A percentile compares a stretch with the other conserved stretches of the same genome.
These are phyloP conservation scores for Salvelinus fontinalis DNA, from an alignment of 2,113 vertebrate genomes.

Conservation along the genomic window DNA sequence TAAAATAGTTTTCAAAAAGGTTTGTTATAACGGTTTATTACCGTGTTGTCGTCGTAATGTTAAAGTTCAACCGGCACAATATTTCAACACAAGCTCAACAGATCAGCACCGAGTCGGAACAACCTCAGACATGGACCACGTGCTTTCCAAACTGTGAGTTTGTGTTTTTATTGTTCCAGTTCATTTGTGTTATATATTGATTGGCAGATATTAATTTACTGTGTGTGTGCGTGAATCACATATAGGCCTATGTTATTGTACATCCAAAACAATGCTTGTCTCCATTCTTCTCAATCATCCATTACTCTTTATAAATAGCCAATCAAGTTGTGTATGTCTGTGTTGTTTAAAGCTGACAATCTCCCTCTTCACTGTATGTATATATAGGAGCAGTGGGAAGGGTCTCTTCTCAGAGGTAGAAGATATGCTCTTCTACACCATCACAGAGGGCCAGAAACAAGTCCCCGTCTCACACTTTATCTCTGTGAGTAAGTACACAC, in stretches of 20 bases:
- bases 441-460: constrained; percentile 81
- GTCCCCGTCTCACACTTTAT: constrained; percentile 82
- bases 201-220: no score
- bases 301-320: background rate
- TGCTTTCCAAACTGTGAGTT: constrained; percentile 41
- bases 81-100: constrained; percentile 18
- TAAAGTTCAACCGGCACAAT: constrained; percentile 23
- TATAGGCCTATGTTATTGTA: background rate
- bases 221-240: background rate
- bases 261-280: background rate
- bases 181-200: no score
- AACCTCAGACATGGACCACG: constrained; percentile 18
- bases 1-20: constrained; percentile 24
- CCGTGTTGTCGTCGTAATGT: background rate
- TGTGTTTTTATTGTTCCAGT: background rate
- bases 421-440: constrained; percentile 84
- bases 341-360: background rate
- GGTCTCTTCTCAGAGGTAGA: constrained; percentile 75
- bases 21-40: background rate
- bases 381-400: constrained; percentile 57
- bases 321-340: background rate
- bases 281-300: background rate
- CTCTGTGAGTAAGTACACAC: constrained; percentile 67
- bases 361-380: background rate
- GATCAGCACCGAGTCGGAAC: constrained; percentile 6